These are phyloP conservation scores for Tachyglossus aculeatus DNA, from an alignment of 2,797 vertebrate species.

Conservation along the genomic window DNA sequence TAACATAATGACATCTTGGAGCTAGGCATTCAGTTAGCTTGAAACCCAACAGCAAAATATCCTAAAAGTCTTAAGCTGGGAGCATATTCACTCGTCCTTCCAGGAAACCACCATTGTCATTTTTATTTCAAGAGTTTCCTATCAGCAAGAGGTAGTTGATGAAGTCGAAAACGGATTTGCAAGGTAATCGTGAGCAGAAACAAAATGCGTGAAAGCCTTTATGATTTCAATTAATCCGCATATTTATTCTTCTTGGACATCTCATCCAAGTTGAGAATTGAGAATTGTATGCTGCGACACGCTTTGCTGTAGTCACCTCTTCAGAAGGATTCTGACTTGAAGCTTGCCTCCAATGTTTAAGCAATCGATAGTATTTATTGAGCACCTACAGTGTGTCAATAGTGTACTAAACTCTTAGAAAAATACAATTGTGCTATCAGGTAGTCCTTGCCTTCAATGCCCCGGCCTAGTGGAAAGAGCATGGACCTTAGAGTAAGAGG, in stretches of 20 bases:
- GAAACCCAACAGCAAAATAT: constrained; percentile 16
- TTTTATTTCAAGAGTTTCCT: neutral
- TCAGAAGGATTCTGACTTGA: no score
- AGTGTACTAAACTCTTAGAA: no score
- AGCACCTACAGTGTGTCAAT: no score
- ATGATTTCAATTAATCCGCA: neutral
- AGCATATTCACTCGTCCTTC: constrained; percentile 2
- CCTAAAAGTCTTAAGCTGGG: neutral
- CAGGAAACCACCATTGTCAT: neutral
- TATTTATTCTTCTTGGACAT: neutral
- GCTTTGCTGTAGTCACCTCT: no score
- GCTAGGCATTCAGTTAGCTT: constrained; percentile 52
- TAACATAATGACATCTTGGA: constrained; percentile 45
- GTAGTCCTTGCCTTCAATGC: no score
- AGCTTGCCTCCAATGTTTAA: no score
- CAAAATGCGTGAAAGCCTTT: neutral
- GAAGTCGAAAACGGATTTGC: neutral
- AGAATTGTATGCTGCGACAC: no score
- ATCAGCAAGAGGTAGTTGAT: neutral
- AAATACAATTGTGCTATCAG: no score
- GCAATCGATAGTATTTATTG: no score
- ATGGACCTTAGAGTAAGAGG: no score
- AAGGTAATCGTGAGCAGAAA: neutral
- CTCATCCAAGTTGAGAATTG: neutral
- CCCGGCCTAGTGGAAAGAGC: no score